phyloP scores from a whole-genome alignment of 2,113 vertebrate genomes.

The Plecotus auritus region DNA sequence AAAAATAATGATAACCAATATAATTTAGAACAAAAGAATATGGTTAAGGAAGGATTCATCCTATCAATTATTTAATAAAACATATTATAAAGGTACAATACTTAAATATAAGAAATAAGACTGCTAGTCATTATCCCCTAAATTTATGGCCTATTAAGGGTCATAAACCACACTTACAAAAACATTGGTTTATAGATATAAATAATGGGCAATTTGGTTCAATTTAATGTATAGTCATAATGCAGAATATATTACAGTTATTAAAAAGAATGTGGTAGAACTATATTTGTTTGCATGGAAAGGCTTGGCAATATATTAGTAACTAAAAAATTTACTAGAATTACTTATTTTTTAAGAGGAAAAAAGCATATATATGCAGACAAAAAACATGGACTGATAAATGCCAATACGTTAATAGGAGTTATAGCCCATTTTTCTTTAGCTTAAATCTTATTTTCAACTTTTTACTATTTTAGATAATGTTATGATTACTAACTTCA shows the following conservation, averaged over 20 bases:
- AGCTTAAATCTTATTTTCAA: not conserved
- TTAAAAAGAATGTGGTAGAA: not conserved
- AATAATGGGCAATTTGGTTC: not conserved
- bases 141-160: not conserved
- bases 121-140: not conserved
- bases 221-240: not conserved
- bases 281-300: not conserved
- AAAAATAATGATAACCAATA: not conserved
- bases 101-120: not conserved
- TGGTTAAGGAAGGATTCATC: not conserved
- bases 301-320: not conserved
- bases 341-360: not conserved
- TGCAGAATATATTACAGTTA: not conserved
- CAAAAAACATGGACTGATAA: not conserved
- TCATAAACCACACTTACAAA: not conserved
- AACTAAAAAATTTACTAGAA: not conserved
- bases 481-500: not conserved
- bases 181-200: not conserved
- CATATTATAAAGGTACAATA: not conserved
- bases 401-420: not conserved
- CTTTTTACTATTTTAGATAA: slow-evolving; percentile 14
- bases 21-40: not conserved
- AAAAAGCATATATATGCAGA: not conserved
- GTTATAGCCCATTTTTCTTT: not conserved
- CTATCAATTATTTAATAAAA: not conserved